Percentiles rank a stretch among this genome's conserved stretches.
Evolutionary conservation across 2,113 vertebrate genomes (phyloP).

Genomic region (Phodopus roborovskii): DNA sequence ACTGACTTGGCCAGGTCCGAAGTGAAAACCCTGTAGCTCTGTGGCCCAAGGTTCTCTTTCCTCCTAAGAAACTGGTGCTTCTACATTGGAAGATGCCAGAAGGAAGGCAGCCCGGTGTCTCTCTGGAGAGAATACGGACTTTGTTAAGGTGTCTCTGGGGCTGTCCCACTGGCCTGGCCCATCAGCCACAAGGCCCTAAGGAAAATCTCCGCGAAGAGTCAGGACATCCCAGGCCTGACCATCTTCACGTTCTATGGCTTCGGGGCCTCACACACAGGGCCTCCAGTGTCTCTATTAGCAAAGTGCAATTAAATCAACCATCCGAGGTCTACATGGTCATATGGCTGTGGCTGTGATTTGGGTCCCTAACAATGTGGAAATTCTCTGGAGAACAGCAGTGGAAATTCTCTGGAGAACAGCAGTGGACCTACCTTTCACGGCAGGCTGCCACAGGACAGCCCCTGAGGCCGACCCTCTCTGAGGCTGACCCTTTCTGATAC

Average conservation of each 20-base stretch:
- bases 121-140: background rate
- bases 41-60: background rate
- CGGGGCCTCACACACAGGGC: background rate
- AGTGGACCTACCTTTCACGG: background rate
- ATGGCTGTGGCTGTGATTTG: background rate
- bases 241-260: background rate
- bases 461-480: too few relatives aligned
- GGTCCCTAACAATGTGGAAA: background rate
- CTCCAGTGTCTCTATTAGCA: background rate
- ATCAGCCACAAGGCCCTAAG: background rate
- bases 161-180: background rate
- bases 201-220: constrained; percentile 10
- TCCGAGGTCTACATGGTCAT: fast-evolving
- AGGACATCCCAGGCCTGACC: background rate
- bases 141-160: background rate
- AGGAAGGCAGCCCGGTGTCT: background rate
- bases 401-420: background rate
- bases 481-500: background rate
- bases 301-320: background rate
- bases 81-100: background rate
- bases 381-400: background rate
- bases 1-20: background rate
- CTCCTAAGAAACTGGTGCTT: background rate
- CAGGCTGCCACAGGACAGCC: too few relatives aligned
- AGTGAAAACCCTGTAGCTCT: background rate